Evolutionary conservation across 2,113 vertebrate genomes (phyloP), one percentile per base, ranked within the genome.

Genomic region (Muntiacus muntjak): DNA sequence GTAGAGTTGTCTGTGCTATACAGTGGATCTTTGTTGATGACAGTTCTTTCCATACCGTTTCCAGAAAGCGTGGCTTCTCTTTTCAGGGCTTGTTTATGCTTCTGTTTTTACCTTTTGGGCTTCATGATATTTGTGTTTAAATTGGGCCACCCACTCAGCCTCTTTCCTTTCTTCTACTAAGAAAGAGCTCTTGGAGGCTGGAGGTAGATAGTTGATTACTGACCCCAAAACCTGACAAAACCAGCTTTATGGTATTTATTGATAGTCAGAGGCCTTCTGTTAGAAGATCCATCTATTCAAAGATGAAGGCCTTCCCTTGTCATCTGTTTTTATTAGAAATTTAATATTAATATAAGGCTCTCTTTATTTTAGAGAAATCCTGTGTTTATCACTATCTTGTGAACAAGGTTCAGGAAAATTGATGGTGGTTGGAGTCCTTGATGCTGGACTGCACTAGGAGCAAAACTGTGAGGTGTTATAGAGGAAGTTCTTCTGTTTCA

Each of bases 81-180:
- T 87, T 95, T 96, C 33, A 92, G 60, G 47, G 16, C 36, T 76
- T 96, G 52, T 96, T 97, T 93, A 82, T 97, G 36, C 71, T 97
- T 94, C 85, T 96, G 47, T 60, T 97, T 94, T 96, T 96, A 55
- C 43, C 47, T 85, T 97, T 97, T 83, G 55, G 71, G 17, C 64
- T 60, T 90, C 26, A 16, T 97, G 43, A 36, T 95, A 64, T 94
- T 96, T 97, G 62, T 96, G n/a, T 96, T 96, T 97, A 95, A 94
- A 54, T 91, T 97, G 71, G 96, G 36, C 40, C 19, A 47, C 25
- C 30, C 15, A 43, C 25, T 87, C 14, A 21, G 7, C 82, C 50
- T 96, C 52, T 89, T 90, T 96, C 6, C 28, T 92, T 47, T 91
- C 17, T 78, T 45, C 21, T 81, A 87, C 28, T 60, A 92, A 71